Percentiles rank a stretch among this genome's conserved stretches.
phyloP scores from a whole-genome alignment of 2,888 invertebrate genomes.

The Orthosia incerta region DNA sequence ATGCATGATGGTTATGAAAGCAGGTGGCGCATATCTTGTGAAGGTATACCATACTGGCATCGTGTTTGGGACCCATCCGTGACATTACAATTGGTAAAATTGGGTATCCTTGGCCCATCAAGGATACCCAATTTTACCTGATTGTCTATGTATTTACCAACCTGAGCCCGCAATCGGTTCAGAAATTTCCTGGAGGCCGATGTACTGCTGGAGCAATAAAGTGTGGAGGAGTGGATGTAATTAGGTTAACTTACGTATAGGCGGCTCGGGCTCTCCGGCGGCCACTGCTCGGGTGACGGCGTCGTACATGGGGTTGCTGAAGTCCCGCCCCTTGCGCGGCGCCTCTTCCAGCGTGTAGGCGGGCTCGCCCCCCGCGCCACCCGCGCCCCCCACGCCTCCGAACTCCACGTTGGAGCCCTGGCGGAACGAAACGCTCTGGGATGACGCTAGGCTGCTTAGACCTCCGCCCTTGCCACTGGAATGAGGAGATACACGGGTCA shows the following conservation, averaged over 20 bases:
- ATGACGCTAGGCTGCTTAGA: conserved; percentile 95
- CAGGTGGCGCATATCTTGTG: too few species aligned
- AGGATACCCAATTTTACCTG: too few species aligned
- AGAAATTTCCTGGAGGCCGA: too few species aligned
- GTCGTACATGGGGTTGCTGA: conserved; percentile 99
- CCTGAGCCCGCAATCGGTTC: too few species aligned
- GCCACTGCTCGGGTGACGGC: conserved; percentile 93
- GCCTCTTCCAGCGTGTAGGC: conserved; percentile 94
- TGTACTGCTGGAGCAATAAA: too few species aligned
- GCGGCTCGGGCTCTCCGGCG: conserved; percentile 78
- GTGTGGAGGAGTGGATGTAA: too few species aligned
- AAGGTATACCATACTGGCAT: too few species aligned
- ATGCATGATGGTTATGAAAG: too few species aligned
- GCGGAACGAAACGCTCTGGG: conserved; percentile 97
- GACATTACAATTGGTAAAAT: too few species aligned
- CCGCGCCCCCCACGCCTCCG: conserved; percentile 86
- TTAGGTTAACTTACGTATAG: conserved; percentile 72
- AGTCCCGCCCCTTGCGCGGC: conserved; percentile 95
- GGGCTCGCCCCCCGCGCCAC: conserved; percentile 92
- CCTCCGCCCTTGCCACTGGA: conserved; percentile 95
- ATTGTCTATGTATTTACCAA: too few species aligned
- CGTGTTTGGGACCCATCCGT: too few species aligned
- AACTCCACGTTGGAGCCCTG: conserved; percentile 98
- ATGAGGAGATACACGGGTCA: neutral
- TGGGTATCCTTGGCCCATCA: too few species aligned